These are phyloP conservation scores for Pteropus rufus DNA, from an alignment of 2,797 vertebrate genomes.

Conservation along the genomic window DNA sequence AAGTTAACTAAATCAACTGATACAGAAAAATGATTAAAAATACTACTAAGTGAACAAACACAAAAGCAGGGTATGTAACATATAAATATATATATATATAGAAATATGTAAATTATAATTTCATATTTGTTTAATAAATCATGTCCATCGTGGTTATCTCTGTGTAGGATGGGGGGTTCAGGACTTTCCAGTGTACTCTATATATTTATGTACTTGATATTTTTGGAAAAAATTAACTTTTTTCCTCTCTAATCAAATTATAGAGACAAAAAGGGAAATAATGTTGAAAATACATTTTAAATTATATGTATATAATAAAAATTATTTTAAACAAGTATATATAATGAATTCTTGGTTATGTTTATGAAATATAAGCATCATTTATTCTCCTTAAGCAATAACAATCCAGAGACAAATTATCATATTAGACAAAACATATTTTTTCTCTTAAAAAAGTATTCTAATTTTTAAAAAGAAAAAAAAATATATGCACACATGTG, in stretches of 20 bases:
- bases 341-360: neutral
- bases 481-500: no score
- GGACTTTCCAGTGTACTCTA: neutral
- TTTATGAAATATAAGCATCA: neutral
- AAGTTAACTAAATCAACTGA: neutral
- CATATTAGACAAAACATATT: neutral
- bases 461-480: neutral
- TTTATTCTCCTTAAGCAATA: neutral
- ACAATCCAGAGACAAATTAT: neutral
- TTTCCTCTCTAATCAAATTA: neutral
- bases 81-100: neutral
- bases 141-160: neutral
- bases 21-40: neutral
- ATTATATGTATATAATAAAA: neutral
- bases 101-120: neutral
- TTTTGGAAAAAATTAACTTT: neutral
- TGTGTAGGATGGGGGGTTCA: fast-evolving
- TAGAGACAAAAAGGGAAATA: neutral
- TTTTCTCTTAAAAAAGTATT: neutral
- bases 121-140: neutral
- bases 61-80: neutral
- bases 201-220: neutral
- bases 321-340: neutral
- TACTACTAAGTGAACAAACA: neutral
- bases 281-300: neutral